Conservation (phyloP, 2,113 vertebrate species). For the Neopipo cinnamomea region DNA sequence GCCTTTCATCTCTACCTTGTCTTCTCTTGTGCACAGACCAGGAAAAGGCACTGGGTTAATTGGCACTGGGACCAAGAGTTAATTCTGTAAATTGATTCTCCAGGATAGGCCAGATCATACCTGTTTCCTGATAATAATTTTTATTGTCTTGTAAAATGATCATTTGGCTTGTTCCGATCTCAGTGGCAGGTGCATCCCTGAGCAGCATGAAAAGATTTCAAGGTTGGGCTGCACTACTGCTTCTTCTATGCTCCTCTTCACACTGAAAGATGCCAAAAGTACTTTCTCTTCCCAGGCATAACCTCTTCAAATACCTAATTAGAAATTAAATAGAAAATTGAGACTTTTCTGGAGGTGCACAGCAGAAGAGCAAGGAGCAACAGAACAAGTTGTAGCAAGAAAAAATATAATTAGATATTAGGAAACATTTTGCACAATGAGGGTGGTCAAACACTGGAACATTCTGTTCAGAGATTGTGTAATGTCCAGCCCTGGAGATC, state of each 20-base stretch:
- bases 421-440: slow-evolving; percentile 30
- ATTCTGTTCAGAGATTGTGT: neutral
- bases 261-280: neutral
- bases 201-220: neutral
- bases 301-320: neutral
- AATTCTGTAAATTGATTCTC: neutral
- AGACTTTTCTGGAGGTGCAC: neutral
- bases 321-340: neutral
- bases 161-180: neutral
- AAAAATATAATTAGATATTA: slow-evolving; percentile 27
- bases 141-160: neutral
- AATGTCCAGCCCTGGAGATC: neutral
- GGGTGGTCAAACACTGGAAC: slow-evolving; percentile 23
- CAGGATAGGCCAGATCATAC: neutral
- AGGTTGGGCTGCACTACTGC: neutral
- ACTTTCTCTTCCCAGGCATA: neutral
- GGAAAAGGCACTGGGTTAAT: neutral
- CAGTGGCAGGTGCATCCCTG: neutral
- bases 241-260: neutral
- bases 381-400: slow-evolving; percentile 11
- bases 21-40: neutral
- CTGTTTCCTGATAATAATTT: neutral
- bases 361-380: neutral
- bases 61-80: neutral
- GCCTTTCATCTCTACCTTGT: neutral